phyloP scores from a whole-genome alignment of 1,140 invertebrate genomes.

The Muscidifurax raptorellus region DNA sequence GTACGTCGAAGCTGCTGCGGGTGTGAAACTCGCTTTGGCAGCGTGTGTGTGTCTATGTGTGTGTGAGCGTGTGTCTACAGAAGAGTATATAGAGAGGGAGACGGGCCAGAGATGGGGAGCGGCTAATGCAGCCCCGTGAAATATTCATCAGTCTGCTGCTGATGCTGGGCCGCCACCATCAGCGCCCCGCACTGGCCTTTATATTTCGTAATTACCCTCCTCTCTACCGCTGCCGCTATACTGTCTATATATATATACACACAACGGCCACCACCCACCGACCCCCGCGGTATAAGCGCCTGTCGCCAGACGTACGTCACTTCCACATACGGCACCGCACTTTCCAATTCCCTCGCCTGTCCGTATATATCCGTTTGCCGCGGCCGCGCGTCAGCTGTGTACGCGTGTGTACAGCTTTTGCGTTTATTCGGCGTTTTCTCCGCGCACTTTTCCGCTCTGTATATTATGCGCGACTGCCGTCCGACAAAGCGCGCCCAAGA shows the following conservation, averaged over 20 bases:
- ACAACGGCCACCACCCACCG: constrained; percentile 52
- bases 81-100: too few relatives aligned
- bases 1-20: background rate
- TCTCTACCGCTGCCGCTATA: constrained; percentile 62
- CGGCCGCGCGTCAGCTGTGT: background rate
- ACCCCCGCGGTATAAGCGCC: background rate
- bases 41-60: too few relatives aligned
- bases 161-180: constrained; percentile 61
- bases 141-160: constrained; percentile 74
- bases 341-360: background rate
- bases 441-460: background rate
- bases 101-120: background rate
- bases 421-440: background rate
- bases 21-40: constrained; percentile 10
- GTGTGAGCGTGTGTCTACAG: too few relatives aligned
- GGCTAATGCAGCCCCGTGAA: constrained; percentile 69
- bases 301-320: background rate
- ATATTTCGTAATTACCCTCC: constrained; percentile 74
- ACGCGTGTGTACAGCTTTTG: background rate
- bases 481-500: too few relatives aligned
- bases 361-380: background rate
- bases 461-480: too few relatives aligned
- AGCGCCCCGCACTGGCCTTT: constrained; percentile 70
- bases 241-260: constrained; percentile 21
- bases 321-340: background rate